Base-by-base conservation (phyloP, 2,888 invertebrate species). In the Hypsopygia costalis region DNA sequence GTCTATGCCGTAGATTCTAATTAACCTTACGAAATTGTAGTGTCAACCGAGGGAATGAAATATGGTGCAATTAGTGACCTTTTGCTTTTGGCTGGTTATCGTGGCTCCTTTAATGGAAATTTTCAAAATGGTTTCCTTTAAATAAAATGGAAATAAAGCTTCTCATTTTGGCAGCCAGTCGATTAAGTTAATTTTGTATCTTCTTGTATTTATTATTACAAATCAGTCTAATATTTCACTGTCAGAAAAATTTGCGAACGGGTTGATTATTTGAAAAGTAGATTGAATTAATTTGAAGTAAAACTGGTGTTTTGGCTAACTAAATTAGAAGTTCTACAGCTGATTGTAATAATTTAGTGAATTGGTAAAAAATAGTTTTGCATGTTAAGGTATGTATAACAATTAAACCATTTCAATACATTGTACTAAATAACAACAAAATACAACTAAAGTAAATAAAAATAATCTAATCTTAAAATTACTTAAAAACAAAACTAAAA, bases 61-160 rank as follows among this genome's bases (percentile, higher is more conserved):
- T 54, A 58, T 55, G 43, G 50, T 39, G 55, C 51, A 58, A 58
- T 58, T 58, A 55, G 53, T 40, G 49, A 52, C 54, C 53, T 55
- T 47, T 51, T 47, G 49, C 52, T 51, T 52, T 50, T 36, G 49
- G 47, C 11, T 44, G 48, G 44, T 37, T 46, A 48, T 44, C 41
- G 45, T 38, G 35, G 36, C 32, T 42, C 43, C 39, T 44, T 51
- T 51, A 47, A 45, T 46, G 47, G 44, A 47, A 47, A 46, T 46
- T 44, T 47, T 40, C 31, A 30, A 44, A 47, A 46, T 11, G 39
- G 40, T 38, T 41, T 36, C 41, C 43, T 22, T n/a, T 44, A 44
- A 47, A 51, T 50, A 47, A 49, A 47, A 44, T 28, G 41, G 36
- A 43, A 45, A 37, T 36, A 39, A 41, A 39, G 40, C 35, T 34